Evolutionary conservation across 53 echinoderm and acorn worm species (phyloP).

Genomic region (Luidia sarsii): DNA sequence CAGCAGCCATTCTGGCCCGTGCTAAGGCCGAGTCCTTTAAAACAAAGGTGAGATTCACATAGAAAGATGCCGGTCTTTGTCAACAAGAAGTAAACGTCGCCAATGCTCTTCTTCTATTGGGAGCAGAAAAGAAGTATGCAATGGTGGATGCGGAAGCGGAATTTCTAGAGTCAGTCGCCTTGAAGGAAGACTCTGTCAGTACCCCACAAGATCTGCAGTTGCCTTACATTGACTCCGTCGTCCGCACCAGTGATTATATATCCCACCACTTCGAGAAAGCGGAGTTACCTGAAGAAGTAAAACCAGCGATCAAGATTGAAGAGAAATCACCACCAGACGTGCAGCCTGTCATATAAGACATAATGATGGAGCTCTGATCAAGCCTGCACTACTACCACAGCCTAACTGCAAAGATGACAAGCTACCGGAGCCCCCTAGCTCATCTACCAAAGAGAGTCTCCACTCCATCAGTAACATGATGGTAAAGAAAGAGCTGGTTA

Average conservation of each 20-base stretch:
- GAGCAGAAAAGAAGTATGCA: too few relatives aligned
- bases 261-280: conserved; percentile 32
- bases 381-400: too few relatives aligned
- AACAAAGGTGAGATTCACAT: conserved; percentile 55
- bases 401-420: conserved; percentile 4
- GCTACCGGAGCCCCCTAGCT: conserved; percentile 16
- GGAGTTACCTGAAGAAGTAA: conserved; percentile 14
- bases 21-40: conserved; percentile 62
- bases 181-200: too few relatives aligned
- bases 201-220: conserved; percentile 40
- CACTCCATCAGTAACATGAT: too few relatives aligned
- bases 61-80: conserved; percentile 16
- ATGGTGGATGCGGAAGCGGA: too few relatives aligned
- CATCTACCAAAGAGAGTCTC: conserved; percentile 18
- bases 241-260: conserved; percentile 46
- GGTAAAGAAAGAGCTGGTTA: too few relatives aligned
- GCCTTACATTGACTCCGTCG: conserved; percentile 35
- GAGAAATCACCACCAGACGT: conserved; percentile 22
- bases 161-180: too few relatives aligned
- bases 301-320: not conserved
- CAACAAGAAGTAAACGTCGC: conserved; percentile 52
- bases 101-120: conserved; percentile 56
- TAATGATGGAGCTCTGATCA: not conserved
- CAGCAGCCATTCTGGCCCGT: too few relatives aligned
- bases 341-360: conserved; percentile 4